Evolutionary conservation across 2,888 invertebrate species (phyloP), one percentile per base, ranked within the genome.

Genomic region (Lypha dubia): DNA sequence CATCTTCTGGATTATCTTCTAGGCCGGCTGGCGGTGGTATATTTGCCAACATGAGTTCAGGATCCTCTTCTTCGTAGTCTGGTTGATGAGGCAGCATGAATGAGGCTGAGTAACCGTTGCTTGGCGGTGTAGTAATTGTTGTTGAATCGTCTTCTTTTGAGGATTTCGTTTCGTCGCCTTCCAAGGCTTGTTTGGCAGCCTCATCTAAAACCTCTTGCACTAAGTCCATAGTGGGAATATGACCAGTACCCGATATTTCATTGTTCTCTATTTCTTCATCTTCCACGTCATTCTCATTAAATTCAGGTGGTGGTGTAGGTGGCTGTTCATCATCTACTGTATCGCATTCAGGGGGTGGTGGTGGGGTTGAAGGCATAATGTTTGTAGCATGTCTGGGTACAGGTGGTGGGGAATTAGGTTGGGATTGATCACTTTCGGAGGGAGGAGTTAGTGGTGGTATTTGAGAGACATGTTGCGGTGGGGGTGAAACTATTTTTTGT

Each of bases 51-150:
- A 87, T 81, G 6, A 87, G 71, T 17, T 86, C 88, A 8, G 84
- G 73, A 17, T 89, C 90, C 5, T 90, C 91, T 56, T 90, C 86
- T 70, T 90, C 88, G 24, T 90, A 88, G 70, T 91, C 91, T 1
- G 90, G 89, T 4, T 90, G 90, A 28, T 91, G 91, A 3, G 90
- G 89, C 71, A 91, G 87, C 13, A 90, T 89, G 13, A 90, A 89
- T n/a, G 91, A 91, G 11, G 88, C 90, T 6, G 91, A 91, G 62
- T 90, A 91, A 1, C 91, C 91, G 81, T 91, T 91, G 79, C 91
- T 91, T 0, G 91, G 90, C n/a, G 91, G 91, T 3, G 91, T 91
- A 6, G 91, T 91, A 22, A 91, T 91, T 41, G 91, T 91, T 3
- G 91, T 91, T 1, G 91, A 91, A 84, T 91, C 91, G 81, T 91